phyloP scores from a whole-genome alignment of 2,797 vertebrate species.

The Euthynnus affinis region DNA sequence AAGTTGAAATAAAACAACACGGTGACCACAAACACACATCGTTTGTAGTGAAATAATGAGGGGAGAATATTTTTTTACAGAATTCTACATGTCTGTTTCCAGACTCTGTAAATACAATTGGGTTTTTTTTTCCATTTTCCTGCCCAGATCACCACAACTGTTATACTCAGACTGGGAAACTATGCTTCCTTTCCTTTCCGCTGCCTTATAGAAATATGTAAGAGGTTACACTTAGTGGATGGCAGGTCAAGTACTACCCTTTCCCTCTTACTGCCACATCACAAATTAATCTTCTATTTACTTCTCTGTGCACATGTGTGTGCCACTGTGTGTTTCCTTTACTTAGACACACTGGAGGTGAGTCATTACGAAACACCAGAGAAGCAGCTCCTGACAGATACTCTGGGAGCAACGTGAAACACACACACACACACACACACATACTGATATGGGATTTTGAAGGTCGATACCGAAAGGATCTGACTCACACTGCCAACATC shows the following conservation, averaged over 20 bases:
- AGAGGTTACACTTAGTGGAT: background rate
- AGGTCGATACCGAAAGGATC: background rate
- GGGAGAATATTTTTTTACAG: background rate
- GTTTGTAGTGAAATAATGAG: background rate
- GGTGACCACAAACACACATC: background rate
- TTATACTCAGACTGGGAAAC: background rate
- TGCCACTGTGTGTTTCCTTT: conserved; percentile 28
- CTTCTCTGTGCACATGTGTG: background rate
- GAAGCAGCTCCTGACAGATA: background rate
- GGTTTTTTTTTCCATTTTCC: conserved; percentile 19
- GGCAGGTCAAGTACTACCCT: background rate
- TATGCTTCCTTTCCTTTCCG: conserved; percentile 12
- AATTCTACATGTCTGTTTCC: background rate
- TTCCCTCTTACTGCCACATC: background rate
- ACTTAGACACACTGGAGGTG: conserved; percentile 30
- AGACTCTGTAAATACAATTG: background rate
- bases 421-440: conserved; percentile 7
- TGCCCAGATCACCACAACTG: background rate
- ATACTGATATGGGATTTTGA: background rate
- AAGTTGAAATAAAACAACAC: conserved; percentile 24
- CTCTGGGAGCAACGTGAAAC: conserved; percentile 13
- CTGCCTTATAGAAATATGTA: background rate
- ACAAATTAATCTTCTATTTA: background rate
- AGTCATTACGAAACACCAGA: conserved; percentile 14
- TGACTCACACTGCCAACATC: background rate